phyloP scores from a whole-genome alignment of 2,888 invertebrate genomes.

The Epinotia bilunana region DNA sequence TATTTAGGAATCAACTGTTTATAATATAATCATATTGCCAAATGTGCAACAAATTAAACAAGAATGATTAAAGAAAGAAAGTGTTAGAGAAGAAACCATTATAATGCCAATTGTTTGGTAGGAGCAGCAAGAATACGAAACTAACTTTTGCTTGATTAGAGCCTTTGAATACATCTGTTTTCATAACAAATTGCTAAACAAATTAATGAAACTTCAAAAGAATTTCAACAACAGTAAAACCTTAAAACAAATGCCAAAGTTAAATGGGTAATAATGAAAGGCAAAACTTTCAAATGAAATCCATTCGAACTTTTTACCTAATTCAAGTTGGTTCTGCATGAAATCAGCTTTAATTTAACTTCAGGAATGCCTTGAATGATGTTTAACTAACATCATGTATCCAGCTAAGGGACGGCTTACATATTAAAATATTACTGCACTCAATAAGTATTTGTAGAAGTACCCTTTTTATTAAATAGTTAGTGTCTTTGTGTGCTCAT shows the following conservation, averaged over 20 bases:
- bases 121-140: constrained; percentile 29
- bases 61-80: constrained; percentile 13
- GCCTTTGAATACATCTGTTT: constrained; percentile 47
- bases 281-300: constrained; percentile 72
- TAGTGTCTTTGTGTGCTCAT: too few species aligned
- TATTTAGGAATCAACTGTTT: neutral
- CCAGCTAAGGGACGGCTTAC: neutral
- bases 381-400: neutral
- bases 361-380: constrained; percentile 44
- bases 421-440: too few species aligned
- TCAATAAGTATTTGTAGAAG: too few species aligned
- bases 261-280: constrained; percentile 72
- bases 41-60: constrained; percentile 3
- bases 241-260: constrained; percentile 65
- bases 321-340: constrained; percentile 62
- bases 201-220: constrained; percentile 66
- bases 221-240: constrained; percentile 60
- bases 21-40: neutral
- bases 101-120: constrained; percentile 24
- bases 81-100: constrained; percentile 12
- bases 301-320: constrained; percentile 69
- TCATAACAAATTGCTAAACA: constrained; percentile 52
- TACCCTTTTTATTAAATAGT: too few species aligned
- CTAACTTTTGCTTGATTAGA: constrained; percentile 29
- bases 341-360: constrained; percentile 66